Evolutionary conservation across 1,140 invertebrate species (phyloP), one percentile per base, ranked within the genome.

Genomic region (Melanaphis sacchari): DNA sequence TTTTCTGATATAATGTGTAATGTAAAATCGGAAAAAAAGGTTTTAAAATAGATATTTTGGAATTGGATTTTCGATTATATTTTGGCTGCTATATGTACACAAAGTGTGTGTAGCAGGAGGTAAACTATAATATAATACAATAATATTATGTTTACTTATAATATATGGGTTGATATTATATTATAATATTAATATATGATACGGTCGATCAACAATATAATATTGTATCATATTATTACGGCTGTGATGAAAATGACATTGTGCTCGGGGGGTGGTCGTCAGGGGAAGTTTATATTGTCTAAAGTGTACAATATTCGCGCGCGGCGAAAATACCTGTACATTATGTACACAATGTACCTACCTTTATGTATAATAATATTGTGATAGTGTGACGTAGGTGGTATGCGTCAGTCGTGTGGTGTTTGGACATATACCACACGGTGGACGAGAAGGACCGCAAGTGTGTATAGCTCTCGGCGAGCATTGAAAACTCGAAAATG

Each of bases 401-500:
- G 59, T n/a, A 76, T 15, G 31, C 22, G 36, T 49, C 46, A 49
- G 76, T 36, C 36, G 76, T 41, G 38, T 41, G 36, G 82, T 41
- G 40, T 82, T 38, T 24, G 85, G 41, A 36, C 84, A 18, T 11
- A 9, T 31, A 85, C 3, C 9, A 15, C 11, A 15, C 40, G 3
- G 26, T 31, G 84, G n/a, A 87, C 41, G 84, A 8, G 15, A 87
- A 87, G 84, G 84, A 43, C 84, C 84, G 41, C 26, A 41, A n/a
- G 26, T 5, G 59, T 76, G 59, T 59, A n/a, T n/a, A n/a, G 59
- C 31, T n/a, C 59, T 22, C 81, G 85, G 31, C 40, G 41, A n/a
- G 9, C 26, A 54, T 89, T 54, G 88, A 89, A 89, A 38, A 89
- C 49, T 89, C 88, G 88, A 89, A 54, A 89, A 89, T 54, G 46